Evolutionary conservation across 92 coral and sea anemone species (phyloP), one percentile per base, ranked within the genome.

Genomic region (Blastomussa wellsi): DNA sequence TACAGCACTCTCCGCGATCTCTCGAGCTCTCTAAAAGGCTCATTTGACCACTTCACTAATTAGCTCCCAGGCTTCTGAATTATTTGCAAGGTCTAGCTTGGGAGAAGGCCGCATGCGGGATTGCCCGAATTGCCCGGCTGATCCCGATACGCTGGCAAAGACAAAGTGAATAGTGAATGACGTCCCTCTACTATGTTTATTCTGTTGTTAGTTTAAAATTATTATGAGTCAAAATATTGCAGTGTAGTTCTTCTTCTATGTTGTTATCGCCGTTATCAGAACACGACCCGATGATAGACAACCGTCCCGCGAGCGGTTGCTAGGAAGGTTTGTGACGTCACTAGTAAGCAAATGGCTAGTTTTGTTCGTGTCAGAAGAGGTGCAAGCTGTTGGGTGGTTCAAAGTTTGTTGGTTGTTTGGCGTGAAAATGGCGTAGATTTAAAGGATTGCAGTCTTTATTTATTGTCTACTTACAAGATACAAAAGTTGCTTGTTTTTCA

Each of bases 291-390:
- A 6, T 28, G 24, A 29, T 6, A 22, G 15, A n/a, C n/a, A n/a
- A n/a, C n/a, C n/a, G 17, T 82, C 77, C 83, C 70, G 84, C 48
- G 60, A 16, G 87, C 55, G 64, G 94, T 91, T 91, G 94, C 92
- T 85, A 91, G n/a, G 94, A 74, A 57, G 59, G 24, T 26, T 29
- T 79, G 81, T 91, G 88, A 91, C 92, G 87, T 91, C 94, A 81
- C 81, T 4, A 33, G 65, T 83, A 85, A 88, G 92, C 94, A 88
- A 88, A 88, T 80, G 89, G 74, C 76, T 53, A 77, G 31, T 70
- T n/a, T n/a, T 15, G 1, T 80, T 22, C 37, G 32, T 37, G n/a
- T n/a, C n/a, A n/a, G 26, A 73, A 38, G 29, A 32, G 26, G 7
- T 33, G 22, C 66, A 13, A 33, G 53, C 1, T 59, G 33, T 10